These are phyloP conservation scores for Ptyas mucosa DNA, from an alignment of 2,113 vertebrate genomes.

Conservation along the genomic window DNA sequence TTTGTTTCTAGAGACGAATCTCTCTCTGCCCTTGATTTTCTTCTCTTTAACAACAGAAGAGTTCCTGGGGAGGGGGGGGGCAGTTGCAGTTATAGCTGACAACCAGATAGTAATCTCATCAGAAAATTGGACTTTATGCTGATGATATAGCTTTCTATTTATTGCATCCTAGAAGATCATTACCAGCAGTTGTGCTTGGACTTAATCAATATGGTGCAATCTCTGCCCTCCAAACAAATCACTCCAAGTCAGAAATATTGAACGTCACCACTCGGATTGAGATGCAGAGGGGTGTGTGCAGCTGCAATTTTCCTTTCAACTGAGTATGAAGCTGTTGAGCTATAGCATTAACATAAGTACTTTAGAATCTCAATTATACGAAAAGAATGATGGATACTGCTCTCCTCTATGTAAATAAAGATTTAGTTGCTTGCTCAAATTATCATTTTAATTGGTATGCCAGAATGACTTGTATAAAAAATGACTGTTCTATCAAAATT, in stretches of 20 bases:
- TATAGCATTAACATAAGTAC: neutral
- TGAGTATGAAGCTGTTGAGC: neutral
- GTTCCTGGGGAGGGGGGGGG: neutral
- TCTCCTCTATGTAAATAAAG: neutral
- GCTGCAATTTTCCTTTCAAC: neutral
- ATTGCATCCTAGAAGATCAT: conserved; percentile 1
- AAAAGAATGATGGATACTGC: neutral
- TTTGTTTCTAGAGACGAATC: neutral
- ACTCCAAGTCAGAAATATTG: conserved; percentile 12
- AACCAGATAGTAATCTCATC: neutral
- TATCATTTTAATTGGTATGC: neutral
- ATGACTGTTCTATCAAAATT: neutral
- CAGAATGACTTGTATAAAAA: neutral
- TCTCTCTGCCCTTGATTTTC: neutral
- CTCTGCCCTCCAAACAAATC: conserved; percentile 13
- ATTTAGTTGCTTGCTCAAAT: neutral
- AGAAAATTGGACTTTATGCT: neutral
- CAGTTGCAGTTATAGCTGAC: neutral
- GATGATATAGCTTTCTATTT: neutral
- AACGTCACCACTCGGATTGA: neutral
- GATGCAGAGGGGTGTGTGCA: neutral
- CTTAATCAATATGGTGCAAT: conserved; percentile 1
- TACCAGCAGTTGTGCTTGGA: neutral
- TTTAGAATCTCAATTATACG: neutral
- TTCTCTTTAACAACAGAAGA: neutral